Evolutionary conservation across 2,888 invertebrate genomes (phyloP).

Genomic region (Cyaniris semiargus): DNA sequence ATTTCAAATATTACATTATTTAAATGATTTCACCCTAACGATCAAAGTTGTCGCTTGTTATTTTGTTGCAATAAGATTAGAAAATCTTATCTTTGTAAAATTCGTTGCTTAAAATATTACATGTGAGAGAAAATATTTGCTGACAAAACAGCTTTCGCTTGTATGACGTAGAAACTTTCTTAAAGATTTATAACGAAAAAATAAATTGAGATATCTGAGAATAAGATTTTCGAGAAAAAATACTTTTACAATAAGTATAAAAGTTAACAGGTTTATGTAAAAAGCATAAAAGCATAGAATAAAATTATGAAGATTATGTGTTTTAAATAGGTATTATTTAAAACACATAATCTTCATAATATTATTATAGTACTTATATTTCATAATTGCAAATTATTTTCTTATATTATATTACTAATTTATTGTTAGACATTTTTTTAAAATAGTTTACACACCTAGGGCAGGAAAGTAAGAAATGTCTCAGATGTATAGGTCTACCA

Average conservation of each 20-base stretch:
- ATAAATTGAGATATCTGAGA: background rate
- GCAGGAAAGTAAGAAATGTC: no score
- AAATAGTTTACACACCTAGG: no score
- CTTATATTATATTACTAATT: no score
- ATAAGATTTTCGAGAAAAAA: background rate
- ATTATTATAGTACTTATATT: no score
- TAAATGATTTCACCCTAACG: background rate
- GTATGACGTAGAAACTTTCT: background rate
- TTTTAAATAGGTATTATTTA: no score
- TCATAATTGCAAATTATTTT: no score
- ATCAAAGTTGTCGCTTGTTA: background rate
- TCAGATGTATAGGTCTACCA: no score
- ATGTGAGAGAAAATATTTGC: background rate
- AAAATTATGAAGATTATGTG: no score
- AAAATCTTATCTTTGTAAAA: background rate
- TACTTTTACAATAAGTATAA: background rate
- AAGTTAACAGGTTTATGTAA: background rate
- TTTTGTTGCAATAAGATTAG: background rate
- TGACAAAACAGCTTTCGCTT: background rate
- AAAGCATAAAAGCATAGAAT: no score
- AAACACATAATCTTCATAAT: no score
- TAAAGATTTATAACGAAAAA: background rate
- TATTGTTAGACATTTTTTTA: no score
- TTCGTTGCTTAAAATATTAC: constrained; percentile 4
- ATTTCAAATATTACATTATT: background rate